Percentiles rank a stretch among this genome's conserved stretches.
These are phyloP conservation scores for Holocentrus rufus DNA, from an alignment of 2,797 vertebrate genomes.

Conservation along the genomic window DNA sequence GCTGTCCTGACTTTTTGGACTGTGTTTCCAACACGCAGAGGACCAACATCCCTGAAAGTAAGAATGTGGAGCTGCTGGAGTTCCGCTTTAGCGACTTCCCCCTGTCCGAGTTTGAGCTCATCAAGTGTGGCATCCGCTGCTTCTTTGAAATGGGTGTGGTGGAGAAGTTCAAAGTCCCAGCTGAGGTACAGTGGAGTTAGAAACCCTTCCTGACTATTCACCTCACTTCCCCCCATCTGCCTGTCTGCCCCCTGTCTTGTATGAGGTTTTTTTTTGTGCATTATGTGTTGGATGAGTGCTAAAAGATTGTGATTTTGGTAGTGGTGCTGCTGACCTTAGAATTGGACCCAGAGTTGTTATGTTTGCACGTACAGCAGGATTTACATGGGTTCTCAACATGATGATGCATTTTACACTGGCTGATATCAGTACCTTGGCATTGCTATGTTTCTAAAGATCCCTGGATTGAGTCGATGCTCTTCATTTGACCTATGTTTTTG, in stretches of 20 bases:
- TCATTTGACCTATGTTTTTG: not conserved
- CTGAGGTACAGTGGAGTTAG: constrained; percentile 81
- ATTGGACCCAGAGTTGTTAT: not conserved
- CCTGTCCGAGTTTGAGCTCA: constrained; percentile 86
- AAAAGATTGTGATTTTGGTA: not conserved
- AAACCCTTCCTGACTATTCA: too few species aligned
- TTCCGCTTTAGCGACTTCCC: constrained; percentile 94
- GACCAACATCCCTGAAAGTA: constrained; percentile 86
- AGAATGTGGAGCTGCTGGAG: constrained; percentile 84
- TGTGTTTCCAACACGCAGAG: constrained; percentile 75
- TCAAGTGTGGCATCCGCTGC: constrained; percentile 90
- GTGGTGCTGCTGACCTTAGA: not conserved
- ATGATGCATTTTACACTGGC: not conserved
- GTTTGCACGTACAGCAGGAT: not conserved
- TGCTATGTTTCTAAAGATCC: not conserved
- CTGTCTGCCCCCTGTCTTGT: too few species aligned
- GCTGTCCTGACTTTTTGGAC: not conserved
- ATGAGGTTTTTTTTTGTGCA: too few species aligned
- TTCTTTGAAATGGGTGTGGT: constrained; percentile 94
- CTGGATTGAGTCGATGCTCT: not conserved
- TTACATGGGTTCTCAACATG: not conserved
- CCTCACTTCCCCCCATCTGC: too few species aligned
- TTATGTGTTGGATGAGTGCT: not conserved
- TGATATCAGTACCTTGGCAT: not conserved
- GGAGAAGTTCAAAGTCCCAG: constrained; percentile 95